These are phyloP conservation scores for Cherax quadricarinatus DNA, from an alignment of 1,140 invertebrate species.

Conservation along the genomic window DNA sequence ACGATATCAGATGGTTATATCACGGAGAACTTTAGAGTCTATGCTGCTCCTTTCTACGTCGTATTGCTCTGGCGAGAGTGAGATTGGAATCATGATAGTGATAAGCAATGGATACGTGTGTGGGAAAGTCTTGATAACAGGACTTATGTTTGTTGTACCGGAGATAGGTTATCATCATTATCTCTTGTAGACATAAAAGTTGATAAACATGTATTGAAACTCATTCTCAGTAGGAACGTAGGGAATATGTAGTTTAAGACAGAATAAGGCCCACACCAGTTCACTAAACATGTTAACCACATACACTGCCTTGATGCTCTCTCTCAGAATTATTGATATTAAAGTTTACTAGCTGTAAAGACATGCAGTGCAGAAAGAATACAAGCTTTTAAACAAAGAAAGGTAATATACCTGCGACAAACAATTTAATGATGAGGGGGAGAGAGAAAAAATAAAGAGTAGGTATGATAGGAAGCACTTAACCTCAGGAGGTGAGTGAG, in stretches of 20 bases:
- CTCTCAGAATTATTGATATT: no score
- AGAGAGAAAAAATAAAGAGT: not conserved
- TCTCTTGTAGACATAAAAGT: no score
- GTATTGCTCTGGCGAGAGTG: not conserved
- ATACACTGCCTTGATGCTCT: no score
- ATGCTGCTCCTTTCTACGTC: not conserved
- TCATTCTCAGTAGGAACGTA: no score
- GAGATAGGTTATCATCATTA: not conserved
- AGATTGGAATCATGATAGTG: not conserved
- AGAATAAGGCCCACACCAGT: no score
- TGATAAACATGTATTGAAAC: no score
- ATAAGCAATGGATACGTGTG: not conserved
- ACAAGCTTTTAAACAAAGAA: no score
- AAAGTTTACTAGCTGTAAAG: no score
- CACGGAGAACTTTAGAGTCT: not conserved
- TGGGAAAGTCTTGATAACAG: not conserved
- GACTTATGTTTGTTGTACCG: not conserved
- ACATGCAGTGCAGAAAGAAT: no score
- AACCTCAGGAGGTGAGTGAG: not conserved
- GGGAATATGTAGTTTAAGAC: no score
- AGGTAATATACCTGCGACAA: not conserved
- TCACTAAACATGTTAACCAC: no score
- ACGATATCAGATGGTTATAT: not conserved
- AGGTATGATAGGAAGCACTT: not conserved
- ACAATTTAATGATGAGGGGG: not conserved